Evolutionary conservation across 2,113 vertebrate species (phyloP).

Genomic region (Bambusicola thoracicus): DNA sequence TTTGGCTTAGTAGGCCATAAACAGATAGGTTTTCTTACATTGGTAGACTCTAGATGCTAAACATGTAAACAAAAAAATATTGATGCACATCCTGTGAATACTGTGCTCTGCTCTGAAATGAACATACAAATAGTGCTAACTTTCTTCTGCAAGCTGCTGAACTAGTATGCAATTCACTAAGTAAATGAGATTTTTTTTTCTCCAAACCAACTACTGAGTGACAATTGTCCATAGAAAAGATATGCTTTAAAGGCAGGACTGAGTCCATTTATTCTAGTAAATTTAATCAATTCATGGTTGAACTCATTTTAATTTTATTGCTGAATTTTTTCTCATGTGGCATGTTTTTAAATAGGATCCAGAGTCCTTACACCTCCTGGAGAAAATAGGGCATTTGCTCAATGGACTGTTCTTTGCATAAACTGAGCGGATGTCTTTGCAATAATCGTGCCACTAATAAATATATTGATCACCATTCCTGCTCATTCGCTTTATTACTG

Average conservation of each 20-base stretch:
- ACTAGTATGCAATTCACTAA: constrained; percentile 27
- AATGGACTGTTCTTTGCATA: not conserved
- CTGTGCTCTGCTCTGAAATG: not conserved
- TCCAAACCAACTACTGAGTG: constrained; percentile 20
- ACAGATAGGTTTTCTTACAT: not conserved
- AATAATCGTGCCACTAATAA: not conserved
- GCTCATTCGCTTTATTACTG: not conserved
- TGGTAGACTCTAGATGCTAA: not conserved
- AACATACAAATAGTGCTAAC: not conserved
- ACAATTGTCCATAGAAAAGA: constrained; percentile 55
- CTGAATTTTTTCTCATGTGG: not conserved
- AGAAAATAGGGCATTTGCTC: not conserved
- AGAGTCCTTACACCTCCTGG: not conserved
- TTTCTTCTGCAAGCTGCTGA: constrained; percentile 29
- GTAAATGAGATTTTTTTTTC: not conserved
- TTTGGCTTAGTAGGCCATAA: not conserved
- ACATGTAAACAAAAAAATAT: not conserved
- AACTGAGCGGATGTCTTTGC: not conserved
- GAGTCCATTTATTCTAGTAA: constrained; percentile 48
- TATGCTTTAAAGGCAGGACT: constrained; percentile 1
- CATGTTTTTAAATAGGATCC: not conserved
- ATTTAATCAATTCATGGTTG: constrained; percentile 37
- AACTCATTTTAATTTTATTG: constrained; percentile 32
- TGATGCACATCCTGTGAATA: not conserved
- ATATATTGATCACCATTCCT: not conserved